Base-by-base conservation (phyloP, 2,113 vertebrate genomes). In the Geococcyx californianus region DNA sequence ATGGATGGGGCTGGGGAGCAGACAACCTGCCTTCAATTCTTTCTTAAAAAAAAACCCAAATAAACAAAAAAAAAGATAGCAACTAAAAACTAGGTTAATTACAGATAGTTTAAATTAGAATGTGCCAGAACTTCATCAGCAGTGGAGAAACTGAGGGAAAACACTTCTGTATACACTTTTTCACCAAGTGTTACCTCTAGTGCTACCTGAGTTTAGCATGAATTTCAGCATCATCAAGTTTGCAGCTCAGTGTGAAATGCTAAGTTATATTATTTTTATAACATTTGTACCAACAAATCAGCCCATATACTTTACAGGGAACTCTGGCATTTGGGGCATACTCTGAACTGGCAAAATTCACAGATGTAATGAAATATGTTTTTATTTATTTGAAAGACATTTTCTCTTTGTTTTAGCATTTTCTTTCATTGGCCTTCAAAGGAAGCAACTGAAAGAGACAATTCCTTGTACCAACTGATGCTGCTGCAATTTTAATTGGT, bases 181-280 rank as follows among this genome's bases (percentile, higher is more conserved):
- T 47, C 84, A 75, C 17, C 20, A 81, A 77, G 23, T 29, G n/a
- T 52, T 36, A 29, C 51, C 44, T 79, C 29, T 29, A 79, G 25
- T 16, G n/a, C 24, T 75, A 28, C 24, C 25, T 0, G 1, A 91
- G 93, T 93, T 84, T 77, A 87, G 84, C 78, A 54, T 56, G 84
- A 13, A 49, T 74, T 93, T 87, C 73, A 74, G 64, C 31, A 84
- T 86, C 47, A 72, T 52, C 72, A 81, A 93, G 74, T 90, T 84
- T 67, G 52, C 55, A 93, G 36, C 52, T 82, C 29, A 67, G 52
- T 87, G 78, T 89, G 74, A 94, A 91, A 87, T 42, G 40, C 7
- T 79, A 87, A 83, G 69, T 67, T 90, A 74, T 1, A 73, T 81
- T 66, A 90, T 80, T 96, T 93, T 91, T 90, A 20, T 77, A 86